Percentiles rank a stretch among this genome's conserved stretches.
These are phyloP conservation scores for Tragelaphus imberbis DNA, from an alignment of 2,113 vertebrate genomes.

Conservation along the genomic window DNA sequence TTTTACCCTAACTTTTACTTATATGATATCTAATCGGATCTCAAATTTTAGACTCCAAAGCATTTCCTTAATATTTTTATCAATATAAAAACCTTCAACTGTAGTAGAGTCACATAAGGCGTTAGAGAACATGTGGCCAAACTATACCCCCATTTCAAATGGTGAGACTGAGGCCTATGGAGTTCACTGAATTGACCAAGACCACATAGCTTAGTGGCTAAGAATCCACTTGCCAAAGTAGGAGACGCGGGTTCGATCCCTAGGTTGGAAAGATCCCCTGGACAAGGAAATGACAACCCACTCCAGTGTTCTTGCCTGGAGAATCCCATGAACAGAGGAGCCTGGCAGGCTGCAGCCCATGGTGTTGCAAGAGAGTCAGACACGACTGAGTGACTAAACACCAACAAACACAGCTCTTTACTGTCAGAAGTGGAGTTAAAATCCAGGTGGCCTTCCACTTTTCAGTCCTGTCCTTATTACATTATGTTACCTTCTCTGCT, in stretches of 20 bases:
- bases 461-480: background rate
- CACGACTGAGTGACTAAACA: background rate
- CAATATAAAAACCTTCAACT: background rate
- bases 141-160: background rate
- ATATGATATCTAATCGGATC: slow-evolving; percentile 1
- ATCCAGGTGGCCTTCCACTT: background rate
- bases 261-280: background rate
- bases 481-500: background rate
- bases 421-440: background rate
- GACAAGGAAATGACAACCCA: background rate
- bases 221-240: background rate
- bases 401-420: background rate
- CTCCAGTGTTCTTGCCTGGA: background rate
- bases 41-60: slow-evolving; percentile 28
- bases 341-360: background rate
- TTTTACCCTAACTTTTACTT: slow-evolving; percentile 6
- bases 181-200: background rate
- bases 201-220: background rate
- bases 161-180: background rate
- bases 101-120: background rate
- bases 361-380: background rate
- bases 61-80: slow-evolving; percentile 19
- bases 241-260: background rate
- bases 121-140: background rate
- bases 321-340: background rate